Evolutionary conservation across 2,797 vertebrate genomes (phyloP), one percentile per base, ranked within the genome.

Genomic region (Pitangus sulphuratus): DNA sequence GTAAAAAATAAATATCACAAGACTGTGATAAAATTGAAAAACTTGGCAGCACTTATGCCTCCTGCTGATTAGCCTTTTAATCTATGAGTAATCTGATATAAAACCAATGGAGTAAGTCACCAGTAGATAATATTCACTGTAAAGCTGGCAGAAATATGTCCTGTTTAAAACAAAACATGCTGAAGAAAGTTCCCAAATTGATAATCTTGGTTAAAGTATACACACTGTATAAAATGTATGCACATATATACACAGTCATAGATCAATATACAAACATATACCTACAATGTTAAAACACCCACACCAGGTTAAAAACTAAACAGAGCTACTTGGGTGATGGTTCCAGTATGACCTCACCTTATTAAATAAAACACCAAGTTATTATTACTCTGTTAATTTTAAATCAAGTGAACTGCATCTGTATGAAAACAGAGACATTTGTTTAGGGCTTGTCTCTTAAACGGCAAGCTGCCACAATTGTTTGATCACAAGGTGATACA

Each of bases 11-110:
- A 91, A 3, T 47, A 90, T 45, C 70, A 45, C 28, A 66, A 50
- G 37, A 68, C 50, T 9, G 25, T 69, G 87, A 92, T 78, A 89
- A 91, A 92, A 92, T 12, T 83, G 12, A 71, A 85, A 91, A 92
- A n/a, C 37, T 42, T 94, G 84, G 85, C 82, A 91, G 24, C 24
- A 33, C 9, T 76, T 78, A 47, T 62, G 6, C 40, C 62, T 92
- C 50, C 65, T 80, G 64, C 21, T 89, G 70, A 83, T 90, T 74
- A 92, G 30, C 24, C 89, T 37, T 62, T 82, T 71, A 89, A 35
- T 72, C 61, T 51, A 6, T 62, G 37, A 81, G 28, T 79, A 92
- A 92, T 82, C 91, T 81, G 77, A 56, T 69, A 76, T 18, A 86
- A 90, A 84, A 56, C 40, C 72, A 81, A 4, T 30, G 22, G 50